Evolutionary conservation across 2,888 invertebrate species (phyloP).

Genomic region (Graphium colonna): DNA sequence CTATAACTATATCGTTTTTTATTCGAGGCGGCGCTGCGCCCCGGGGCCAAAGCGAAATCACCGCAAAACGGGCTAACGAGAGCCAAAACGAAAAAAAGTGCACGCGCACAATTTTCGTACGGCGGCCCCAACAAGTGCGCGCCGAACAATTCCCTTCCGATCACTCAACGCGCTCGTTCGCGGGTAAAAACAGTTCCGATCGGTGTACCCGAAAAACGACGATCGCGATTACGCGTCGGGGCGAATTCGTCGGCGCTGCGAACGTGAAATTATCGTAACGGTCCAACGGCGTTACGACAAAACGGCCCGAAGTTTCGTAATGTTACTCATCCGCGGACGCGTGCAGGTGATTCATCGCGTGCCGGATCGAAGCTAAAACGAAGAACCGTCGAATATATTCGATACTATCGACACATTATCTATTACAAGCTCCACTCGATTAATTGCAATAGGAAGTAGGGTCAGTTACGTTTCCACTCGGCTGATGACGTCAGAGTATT

Average conservation of each 20-base stretch:
- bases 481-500: constrained; percentile 13
- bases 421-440: constrained; percentile 25
- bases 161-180: neutral
- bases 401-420: constrained; percentile 30
- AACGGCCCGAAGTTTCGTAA: constrained; percentile 39
- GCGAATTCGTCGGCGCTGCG: constrained; percentile 12
- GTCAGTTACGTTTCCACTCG: constrained; percentile 20
- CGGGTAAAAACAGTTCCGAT: too few relatives aligned
- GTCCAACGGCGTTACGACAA: constrained; percentile 27
- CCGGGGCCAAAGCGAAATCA: constrained; percentile 54
- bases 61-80: constrained; percentile 68
- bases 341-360: constrained; percentile 58
- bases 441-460: constrained; percentile 18
- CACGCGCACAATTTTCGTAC: constrained; percentile 53
- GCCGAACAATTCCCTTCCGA: neutral
- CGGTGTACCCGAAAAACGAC: neutral
- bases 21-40: constrained; percentile 59
- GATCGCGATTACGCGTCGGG: constrained; percentile 8
- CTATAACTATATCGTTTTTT: constrained; percentile 74
- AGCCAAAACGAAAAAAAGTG: constrained; percentile 46
- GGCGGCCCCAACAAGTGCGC: constrained; percentile 25
- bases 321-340: constrained; percentile 56
- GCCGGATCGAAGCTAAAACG: constrained; percentile 55
- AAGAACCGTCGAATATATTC: constrained; percentile 34
- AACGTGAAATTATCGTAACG: constrained; percentile 25